A percentile compares a stretch with the other conserved stretches of the same genome.
Conservation (phyloP, 2,888 invertebrate genomes). For the Microplitis deprimator region DNA sequence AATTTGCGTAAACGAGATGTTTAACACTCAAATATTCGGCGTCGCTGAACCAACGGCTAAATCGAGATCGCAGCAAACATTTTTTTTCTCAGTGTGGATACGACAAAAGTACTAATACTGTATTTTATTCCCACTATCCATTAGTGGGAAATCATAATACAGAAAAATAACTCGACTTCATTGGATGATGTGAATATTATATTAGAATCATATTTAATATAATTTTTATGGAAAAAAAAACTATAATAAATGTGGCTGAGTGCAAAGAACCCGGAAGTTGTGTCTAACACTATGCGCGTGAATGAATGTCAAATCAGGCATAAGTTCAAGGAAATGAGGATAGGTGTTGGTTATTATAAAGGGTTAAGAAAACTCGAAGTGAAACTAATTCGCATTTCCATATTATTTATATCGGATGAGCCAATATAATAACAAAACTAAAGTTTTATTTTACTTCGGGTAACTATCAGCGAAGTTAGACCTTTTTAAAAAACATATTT, state of each 20-base stretch:
- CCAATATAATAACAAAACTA: conserved; percentile 12
- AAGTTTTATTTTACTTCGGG: conserved; percentile 1
- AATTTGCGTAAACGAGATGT: too few relatives aligned
- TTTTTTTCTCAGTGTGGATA: too few relatives aligned
- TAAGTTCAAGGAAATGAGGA: conserved; percentile 48
- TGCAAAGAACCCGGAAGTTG: conserved; percentile 64
- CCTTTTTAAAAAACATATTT: conserved; percentile 29
- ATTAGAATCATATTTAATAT: not conserved
- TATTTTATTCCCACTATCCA: too few relatives aligned
- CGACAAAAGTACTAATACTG: too few relatives aligned
- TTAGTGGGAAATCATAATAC: too few relatives aligned
- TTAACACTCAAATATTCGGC: too few relatives aligned
- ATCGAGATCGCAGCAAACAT: too few relatives aligned
- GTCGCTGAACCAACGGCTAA: too few relatives aligned
- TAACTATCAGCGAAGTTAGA: conserved; percentile 30
- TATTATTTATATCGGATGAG: conserved; percentile 13
- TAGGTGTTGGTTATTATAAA: conserved; percentile 25
- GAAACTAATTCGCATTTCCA: conserved; percentile 30
- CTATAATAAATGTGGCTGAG: not conserved
- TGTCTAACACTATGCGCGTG: conserved; percentile 63
- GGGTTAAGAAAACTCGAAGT: conserved; percentile 35
- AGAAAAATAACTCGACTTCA: too few relatives aligned
- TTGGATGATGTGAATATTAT: not conserved
- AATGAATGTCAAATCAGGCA: conserved; percentile 70
- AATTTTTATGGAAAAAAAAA: not conserved